A percentile compares a stretch with the other conserved stretches of the same genome.
Conservation (phyloP, 2,888 invertebrate genomes). For the Cheilosia soror region DNA sequence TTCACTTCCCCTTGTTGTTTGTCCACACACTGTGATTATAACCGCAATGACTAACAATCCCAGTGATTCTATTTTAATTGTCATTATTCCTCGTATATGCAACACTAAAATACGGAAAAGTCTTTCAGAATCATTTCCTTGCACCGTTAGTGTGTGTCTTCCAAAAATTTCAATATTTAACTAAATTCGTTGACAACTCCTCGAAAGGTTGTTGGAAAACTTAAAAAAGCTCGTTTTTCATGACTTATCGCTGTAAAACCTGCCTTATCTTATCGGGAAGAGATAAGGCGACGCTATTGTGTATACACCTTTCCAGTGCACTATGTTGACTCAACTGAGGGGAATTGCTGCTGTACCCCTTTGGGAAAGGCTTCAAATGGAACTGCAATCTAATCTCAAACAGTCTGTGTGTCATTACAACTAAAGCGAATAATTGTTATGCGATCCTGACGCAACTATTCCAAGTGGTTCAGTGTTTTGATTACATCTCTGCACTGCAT, state of each 20-base stretch:
- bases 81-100: constrained; percentile 27
- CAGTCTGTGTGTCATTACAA: not conserved
- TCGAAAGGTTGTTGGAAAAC: not conserved
- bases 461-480: not conserved
- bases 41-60: not conserved
- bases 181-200: constrained; percentile 16
- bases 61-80: not conserved
- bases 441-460: constrained; percentile 1
- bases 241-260: constrained; percentile 14
- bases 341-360: not conserved
- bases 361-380: not conserved
- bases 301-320: constrained; percentile 20
- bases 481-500: not conserved
- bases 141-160: not conserved
- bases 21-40: constrained; percentile 12
- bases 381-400: constrained; percentile 36
- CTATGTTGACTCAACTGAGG: not conserved
- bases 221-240: constrained; percentile 8
- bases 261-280: constrained; percentile 46
- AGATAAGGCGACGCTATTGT: constrained; percentile 21
- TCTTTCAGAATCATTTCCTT: constrained; percentile 36
- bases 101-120: not conserved
- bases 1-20: constrained; percentile 16
- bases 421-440: not conserved
- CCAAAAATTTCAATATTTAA: constrained; percentile 24